Percentiles rank a stretch among this genome's conserved stretches.
Conservation (phyloP, 30 jellyfish, hydroid and myxozoan species). For the Hydractinia symbiolongicarpus region DNA sequence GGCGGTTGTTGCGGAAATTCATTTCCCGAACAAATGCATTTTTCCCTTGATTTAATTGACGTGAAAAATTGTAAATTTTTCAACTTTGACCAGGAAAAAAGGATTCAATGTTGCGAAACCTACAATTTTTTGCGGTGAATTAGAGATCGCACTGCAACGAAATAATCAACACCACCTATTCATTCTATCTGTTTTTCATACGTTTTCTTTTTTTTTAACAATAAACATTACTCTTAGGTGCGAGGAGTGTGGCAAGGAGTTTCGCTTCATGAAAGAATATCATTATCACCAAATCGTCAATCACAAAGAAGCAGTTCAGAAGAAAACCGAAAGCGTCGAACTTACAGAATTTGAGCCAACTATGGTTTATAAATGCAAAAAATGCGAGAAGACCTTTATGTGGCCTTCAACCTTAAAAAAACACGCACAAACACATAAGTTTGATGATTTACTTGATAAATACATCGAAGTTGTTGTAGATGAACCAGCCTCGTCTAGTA, state of each 20-base stretch:
- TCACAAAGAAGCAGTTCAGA: slow-evolving; percentile 31
- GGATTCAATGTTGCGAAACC: too few species aligned
- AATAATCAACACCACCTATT: too few species aligned
- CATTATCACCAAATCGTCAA: slow-evolving; percentile 35
- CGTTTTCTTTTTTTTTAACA: too few species aligned
- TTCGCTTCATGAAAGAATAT: slow-evolving; percentile 34
- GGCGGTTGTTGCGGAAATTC: too few species aligned
- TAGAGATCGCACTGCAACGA: too few species aligned
- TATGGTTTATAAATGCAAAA: slow-evolving; percentile 32
- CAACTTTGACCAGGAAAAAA: too few species aligned
- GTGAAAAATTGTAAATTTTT: too few species aligned
- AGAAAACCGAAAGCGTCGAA: slow-evolving; percentile 21
- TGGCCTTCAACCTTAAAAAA: slow-evolving; percentile 29
- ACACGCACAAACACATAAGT: slow-evolving; percentile 40
- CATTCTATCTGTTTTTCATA: too few species aligned
- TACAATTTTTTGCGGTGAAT: too few species aligned
- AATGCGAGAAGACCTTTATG: slow-evolving; percentile 31
- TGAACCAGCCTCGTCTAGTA: too few species aligned
- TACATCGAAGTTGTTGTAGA: background rate
- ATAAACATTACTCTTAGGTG: background rate
- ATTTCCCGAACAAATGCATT: too few species aligned
- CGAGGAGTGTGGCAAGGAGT: slow-evolving; percentile 38
- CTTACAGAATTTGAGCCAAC: slow-evolving; percentile 32
- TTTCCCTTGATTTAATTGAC: too few species aligned
- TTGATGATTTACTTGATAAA: background rate